These are phyloP conservation scores for Cephus sareptanus DNA, from an alignment of 2,888 invertebrate genomes.

Conservation along the genomic window DNA sequence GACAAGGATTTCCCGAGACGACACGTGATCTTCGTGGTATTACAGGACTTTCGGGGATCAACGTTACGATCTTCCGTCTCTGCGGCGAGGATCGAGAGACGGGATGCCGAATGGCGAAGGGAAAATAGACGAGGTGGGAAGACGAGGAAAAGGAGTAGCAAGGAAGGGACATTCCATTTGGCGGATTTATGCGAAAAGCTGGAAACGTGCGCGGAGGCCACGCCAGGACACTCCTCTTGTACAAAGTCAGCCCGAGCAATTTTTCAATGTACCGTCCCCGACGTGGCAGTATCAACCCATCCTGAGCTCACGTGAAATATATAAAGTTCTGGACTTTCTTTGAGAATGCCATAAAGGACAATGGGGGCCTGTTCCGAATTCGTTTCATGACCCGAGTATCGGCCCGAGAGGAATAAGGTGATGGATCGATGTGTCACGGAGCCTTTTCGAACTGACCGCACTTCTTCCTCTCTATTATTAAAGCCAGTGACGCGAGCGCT, in stretches of 20 bases:
- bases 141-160: neutral
- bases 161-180: conserved; percentile 43
- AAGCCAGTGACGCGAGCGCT: neutral
- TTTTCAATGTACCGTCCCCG: neutral
- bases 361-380: neutral
- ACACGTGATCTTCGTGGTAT: neutral
- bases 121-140: neutral
- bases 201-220: neutral
- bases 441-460: neutral
- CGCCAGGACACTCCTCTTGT: neutral
- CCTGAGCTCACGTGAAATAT: neutral
- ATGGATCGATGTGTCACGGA: neutral
- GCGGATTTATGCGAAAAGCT: conserved; percentile 43
- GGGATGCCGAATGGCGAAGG: neutral
- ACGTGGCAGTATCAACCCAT: neutral
- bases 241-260: neutral
- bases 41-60: neutral
- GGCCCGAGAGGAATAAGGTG: neutral
- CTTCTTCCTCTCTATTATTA: neutral
- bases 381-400: neutral
- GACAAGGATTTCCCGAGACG: neutral
- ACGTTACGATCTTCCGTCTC: neutral
- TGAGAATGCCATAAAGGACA: neutral
- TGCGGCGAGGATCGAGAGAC: neutral
- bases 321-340: neutral